Base-by-base conservation (phyloP, 2,113 vertebrate species). In the Acanthisitta chloris region DNA sequence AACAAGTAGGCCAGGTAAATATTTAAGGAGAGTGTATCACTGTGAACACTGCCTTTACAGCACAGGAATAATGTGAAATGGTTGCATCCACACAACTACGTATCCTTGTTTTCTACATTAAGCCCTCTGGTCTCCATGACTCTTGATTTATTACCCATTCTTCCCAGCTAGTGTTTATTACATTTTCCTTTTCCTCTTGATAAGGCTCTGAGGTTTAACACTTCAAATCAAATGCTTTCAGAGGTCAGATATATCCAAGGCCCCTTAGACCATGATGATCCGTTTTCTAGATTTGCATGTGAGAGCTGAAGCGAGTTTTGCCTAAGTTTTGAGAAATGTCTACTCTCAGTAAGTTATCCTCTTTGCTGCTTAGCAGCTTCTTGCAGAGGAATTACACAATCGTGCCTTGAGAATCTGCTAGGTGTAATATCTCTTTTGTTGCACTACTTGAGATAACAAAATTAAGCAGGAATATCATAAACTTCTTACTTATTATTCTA, bases 401-500 rank as follows among this genome's bases (percentile, higher is more conserved):
- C 17, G 12, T 25, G 28, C 80, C 42, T 74, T 15, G 19, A 84
- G 40, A 86, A 81, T 82, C 33, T 86, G 49, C 28, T 0, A 4
- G 31, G 40, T 66, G 25, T 52, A 84, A 84, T 42, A 19, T 43
- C 28, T 55, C 81, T 86, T 82, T 59, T 83, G 38, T 81, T 78
- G 49, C 65, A 14, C 65, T 84, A 49, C 64, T 76, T 84, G 86
- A 92, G 65, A 72, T 79, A 95, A 81, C 40, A 86, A 71, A 92
- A 91, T 67, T 84, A 81, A 94, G 43, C 18, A 81, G n/a, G 31
- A 71, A 40, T 84, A 81, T 48, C 6, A 55, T 67, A 65, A 94
- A 82, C 24, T 73, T 92, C 42, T 92, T 81, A 64, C 45, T 91
- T 86, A 84, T 78, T 74, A 81, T 94, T 91, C 76, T 81, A 81